These are phyloP conservation scores for Ophiothrix spiculata DNA, from an alignment of 35 echinoderm and acorn worm genomes.

Conservation along the genomic window DNA sequence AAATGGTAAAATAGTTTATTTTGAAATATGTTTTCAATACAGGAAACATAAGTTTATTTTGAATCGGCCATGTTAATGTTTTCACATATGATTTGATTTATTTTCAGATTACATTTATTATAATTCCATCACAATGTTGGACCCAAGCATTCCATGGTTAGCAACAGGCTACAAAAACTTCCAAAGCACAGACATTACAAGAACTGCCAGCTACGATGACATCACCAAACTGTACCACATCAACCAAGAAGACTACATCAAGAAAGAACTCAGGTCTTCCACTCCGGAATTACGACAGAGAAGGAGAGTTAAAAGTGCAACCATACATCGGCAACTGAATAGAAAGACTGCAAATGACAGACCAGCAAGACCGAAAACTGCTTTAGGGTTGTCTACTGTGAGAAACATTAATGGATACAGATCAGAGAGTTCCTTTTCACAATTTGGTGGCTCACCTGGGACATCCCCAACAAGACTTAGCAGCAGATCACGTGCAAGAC, in stretches of 20 bases:
- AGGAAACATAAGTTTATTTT: neutral
- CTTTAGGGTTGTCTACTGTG: neutral
- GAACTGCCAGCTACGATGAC: slow-evolving; percentile 35
- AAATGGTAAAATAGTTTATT: neutral
- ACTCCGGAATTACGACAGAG: slow-evolving; percentile 42
- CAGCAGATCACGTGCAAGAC: neutral
- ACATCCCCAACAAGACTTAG: slow-evolving; percentile 20
- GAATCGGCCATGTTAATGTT: neutral
- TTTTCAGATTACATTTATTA: neutral
- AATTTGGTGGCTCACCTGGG: neutral
- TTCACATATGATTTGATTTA: neutral
- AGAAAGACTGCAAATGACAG: neutral
- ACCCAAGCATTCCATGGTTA: slow-evolving; percentile 82
- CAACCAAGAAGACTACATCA: slow-evolving; percentile 19
- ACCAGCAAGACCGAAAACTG: neutral
- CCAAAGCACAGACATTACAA: slow-evolving; percentile 53
- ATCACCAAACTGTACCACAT: slow-evolving; percentile 14
- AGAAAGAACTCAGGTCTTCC: slow-evolving; percentile 12
- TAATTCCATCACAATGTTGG: slow-evolving; percentile 52
- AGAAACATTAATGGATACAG: neutral
- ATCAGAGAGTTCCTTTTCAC: neutral
- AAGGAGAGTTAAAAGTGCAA: slow-evolving; percentile 70
- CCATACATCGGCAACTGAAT: neutral
- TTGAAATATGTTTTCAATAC: neutral
- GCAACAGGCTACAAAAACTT: slow-evolving; percentile 84